phyloP scores from a whole-genome alignment of 2,113 vertebrate species.

The Rhynchomys soricoides region DNA sequence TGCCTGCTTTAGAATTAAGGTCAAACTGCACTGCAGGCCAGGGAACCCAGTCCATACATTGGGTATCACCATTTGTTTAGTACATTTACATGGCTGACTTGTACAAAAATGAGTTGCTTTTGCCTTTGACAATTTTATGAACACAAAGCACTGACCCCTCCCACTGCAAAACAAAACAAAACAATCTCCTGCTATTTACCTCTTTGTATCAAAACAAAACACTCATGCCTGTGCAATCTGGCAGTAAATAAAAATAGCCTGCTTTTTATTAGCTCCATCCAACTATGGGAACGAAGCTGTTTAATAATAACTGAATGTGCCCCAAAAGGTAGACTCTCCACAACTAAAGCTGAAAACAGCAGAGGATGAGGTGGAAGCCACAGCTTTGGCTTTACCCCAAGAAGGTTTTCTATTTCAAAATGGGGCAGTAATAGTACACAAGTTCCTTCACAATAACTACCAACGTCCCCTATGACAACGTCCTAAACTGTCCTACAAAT shows the following conservation, averaged over 20 bases:
- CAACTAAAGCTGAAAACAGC: slow-evolving; percentile 37
- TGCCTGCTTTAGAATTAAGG: slow-evolving; percentile 62
- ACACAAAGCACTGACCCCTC: slow-evolving; percentile 53
- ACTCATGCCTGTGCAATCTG: slow-evolving; percentile 66
- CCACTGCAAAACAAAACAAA: background rate
- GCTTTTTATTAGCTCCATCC: slow-evolving; percentile 66
- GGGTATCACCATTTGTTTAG: background rate
- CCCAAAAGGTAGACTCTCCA: slow-evolving; percentile 46
- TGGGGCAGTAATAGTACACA: background rate
- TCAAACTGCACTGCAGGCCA: background rate
- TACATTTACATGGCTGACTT: slow-evolving; percentile 32
- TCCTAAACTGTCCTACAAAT: background rate
- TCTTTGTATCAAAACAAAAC: slow-evolving; percentile 68
- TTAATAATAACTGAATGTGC: slow-evolving; percentile 55
- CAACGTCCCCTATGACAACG: background rate
- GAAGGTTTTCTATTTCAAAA: background rate
- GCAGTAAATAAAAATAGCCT: slow-evolving; percentile 73
- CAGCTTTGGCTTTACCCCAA: background rate
- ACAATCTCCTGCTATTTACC: slow-evolving; percentile 55
- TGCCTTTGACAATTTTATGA: slow-evolving; percentile 67
- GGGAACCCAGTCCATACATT: background rate
- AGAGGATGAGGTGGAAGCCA: slow-evolving; percentile 18
- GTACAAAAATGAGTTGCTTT: slow-evolving; percentile 49
- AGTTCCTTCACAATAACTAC: background rate
- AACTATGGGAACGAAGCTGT: slow-evolving; percentile 34